phyloP scores from a whole-genome alignment of 2,113 vertebrate species.

The Melozone crissalis region DNA sequence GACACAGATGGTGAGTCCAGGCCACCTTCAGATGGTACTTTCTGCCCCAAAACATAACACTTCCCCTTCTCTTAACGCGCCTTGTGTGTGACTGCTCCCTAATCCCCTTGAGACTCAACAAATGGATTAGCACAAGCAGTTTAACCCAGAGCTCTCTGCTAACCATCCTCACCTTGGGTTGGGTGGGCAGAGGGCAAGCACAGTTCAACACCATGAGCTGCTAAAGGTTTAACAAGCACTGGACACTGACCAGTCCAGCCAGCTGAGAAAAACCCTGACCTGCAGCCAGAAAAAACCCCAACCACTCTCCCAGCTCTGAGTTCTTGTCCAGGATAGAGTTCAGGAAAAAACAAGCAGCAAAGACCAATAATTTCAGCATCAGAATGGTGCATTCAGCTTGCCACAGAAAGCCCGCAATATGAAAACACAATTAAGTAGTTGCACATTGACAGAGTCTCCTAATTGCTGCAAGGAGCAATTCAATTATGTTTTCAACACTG shows the following conservation, averaged over 20 bases:
- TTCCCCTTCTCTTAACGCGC: neutral
- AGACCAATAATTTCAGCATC: neutral
- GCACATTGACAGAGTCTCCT: slow-evolving; percentile 33
- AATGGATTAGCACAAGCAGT: neutral
- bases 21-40: neutral
- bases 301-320: neutral
- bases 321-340: neutral
- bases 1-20: neutral
- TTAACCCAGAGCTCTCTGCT: neutral
- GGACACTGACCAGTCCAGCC: neutral
- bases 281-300: neutral
- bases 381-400: slow-evolving; percentile 2
- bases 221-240: neutral
- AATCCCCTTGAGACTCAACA: neutral
- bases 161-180: neutral
- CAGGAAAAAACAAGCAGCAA: neutral
- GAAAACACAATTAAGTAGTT: slow-evolving; percentile 60
- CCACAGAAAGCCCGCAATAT: neutral
- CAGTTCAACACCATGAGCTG: neutral
- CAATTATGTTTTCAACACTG: slow-evolving; percentile 46
- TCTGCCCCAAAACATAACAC: neutral
- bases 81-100: neutral
- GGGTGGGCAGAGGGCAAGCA: neutral
- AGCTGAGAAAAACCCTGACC: neutral
- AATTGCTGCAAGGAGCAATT: slow-evolving; percentile 65